Percentiles rank a stretch among this genome's conserved stretches.
These are phyloP conservation scores for Andrena praecox DNA, from an alignment of 2,888 invertebrate genomes.

Conservation along the genomic window DNA sequence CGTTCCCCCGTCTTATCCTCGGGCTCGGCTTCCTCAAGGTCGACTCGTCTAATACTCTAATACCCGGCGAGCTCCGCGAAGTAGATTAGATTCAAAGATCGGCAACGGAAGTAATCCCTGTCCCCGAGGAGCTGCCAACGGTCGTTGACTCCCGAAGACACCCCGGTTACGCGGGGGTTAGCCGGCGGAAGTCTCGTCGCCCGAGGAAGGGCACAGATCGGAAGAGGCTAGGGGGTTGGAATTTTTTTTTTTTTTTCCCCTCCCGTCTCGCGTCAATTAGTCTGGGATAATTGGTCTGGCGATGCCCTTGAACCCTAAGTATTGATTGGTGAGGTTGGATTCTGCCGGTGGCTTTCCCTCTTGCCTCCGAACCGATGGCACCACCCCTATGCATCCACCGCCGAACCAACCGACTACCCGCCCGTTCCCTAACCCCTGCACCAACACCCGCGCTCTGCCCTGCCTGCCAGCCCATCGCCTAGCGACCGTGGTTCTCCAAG, in stretches of 20 bases:
- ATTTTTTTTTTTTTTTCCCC: slow-evolving; percentile 67
- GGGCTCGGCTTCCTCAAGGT: slow-evolving; percentile 17
- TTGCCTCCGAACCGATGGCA: slow-evolving; percentile 76
- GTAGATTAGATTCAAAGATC: too few species aligned
- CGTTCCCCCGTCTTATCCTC: neutral
- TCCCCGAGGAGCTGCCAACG: neutral
- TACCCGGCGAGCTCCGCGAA: too few species aligned
- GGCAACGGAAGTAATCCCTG: too few species aligned
- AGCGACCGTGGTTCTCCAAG: slow-evolving; percentile 70
- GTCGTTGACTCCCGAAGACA: neutral
- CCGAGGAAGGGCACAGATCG: slow-evolving; percentile 28
- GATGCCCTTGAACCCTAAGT: slow-evolving; percentile 85
- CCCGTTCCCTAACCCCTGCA: slow-evolving; percentile 64
- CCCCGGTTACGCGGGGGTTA: neutral
- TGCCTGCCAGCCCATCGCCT: slow-evolving; percentile 51
- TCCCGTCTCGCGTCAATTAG: slow-evolving; percentile 80
- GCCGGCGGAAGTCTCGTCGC: too few species aligned
- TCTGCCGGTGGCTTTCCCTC: slow-evolving; percentile 79
- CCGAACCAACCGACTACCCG: slow-evolving; percentile 71
- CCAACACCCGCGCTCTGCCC: slow-evolving; percentile 45
- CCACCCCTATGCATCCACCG: slow-evolving; percentile 75
- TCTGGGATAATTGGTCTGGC: slow-evolving; percentile 84
- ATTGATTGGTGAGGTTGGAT: slow-evolving; percentile 84
- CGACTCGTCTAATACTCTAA: slow-evolving; percentile 5
- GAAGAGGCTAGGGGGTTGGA: slow-evolving; percentile 36